Evolutionary conservation across 2,797 vertebrate species (phyloP).

Genomic region (Miichthys miiuy): DNA sequence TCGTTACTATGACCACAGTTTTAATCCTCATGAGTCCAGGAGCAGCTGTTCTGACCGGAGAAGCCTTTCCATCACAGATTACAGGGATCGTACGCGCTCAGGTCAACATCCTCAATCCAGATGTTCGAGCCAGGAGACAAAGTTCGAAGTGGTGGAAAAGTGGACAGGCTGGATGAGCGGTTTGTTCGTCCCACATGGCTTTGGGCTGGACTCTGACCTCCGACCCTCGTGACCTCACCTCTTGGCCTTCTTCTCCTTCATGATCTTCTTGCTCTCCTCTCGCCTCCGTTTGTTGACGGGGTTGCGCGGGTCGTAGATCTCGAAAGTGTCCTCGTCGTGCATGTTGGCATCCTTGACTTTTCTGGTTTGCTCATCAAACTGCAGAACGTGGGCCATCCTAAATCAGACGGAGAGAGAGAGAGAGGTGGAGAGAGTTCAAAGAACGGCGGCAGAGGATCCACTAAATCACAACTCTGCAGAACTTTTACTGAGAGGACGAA

Average conservation of each 20-base stretch:
- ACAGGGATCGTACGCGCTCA: conserved; percentile 32
- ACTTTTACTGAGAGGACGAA: conserved; percentile 4
- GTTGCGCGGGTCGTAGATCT: conserved; percentile 98
- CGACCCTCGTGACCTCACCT: conserved; percentile 82
- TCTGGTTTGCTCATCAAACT: conserved; percentile 96
- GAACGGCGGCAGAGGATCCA: conserved; percentile 36
- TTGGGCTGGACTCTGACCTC: conserved; percentile 18
- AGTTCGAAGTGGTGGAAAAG: conserved; percentile 32
- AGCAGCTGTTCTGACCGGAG: conserved; percentile 37
- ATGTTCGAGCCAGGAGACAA: conserved; percentile 51
- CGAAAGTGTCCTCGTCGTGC: conserved; percentile 98
- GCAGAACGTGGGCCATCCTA: conserved; percentile 97
- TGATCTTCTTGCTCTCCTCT: conserved; percentile 98
- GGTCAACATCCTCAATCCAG: conserved; percentile 62
- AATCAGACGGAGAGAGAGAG: conserved; percentile 54
- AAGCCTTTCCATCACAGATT: conserved; percentile 57
- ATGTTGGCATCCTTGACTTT: conserved; percentile 98
- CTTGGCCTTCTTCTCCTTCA: conserved; percentile 96
- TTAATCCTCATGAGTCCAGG: conserved; percentile 21
- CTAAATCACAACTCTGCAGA: conserved; percentile 68
- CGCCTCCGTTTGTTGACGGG: conserved; percentile 97
- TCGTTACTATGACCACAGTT: background rate
- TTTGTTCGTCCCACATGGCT: conserved; percentile 29
- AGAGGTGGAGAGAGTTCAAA: conserved; percentile 66
- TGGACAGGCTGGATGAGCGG: conserved; percentile 22